These are phyloP conservation scores for Pelochelys cantorii DNA, from an alignment of 2,797 vertebrate genomes.

Conservation along the genomic window DNA sequence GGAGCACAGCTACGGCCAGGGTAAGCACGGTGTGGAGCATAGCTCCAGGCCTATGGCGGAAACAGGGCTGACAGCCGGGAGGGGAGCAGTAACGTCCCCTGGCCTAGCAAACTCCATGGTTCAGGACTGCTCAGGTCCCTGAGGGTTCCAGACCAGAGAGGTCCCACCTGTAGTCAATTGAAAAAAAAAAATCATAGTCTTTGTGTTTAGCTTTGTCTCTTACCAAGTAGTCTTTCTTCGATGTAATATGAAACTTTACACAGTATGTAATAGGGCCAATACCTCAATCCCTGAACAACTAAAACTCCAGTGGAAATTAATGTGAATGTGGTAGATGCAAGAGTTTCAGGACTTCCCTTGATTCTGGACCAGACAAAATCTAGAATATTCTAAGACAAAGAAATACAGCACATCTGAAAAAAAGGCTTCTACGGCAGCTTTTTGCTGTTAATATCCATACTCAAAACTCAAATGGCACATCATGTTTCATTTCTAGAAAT, in stretches of 20 bases:
- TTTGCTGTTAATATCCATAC: neutral
- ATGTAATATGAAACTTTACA: neutral
- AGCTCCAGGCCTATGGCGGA: too few species aligned
- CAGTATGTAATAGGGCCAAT: neutral
- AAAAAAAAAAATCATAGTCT: neutral
- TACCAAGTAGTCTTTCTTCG: neutral
- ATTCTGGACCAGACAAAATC: neutral
- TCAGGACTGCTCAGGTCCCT: too few species aligned
- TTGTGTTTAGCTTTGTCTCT: neutral
- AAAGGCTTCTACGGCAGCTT: constrained; percentile 13
- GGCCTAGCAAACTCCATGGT: too few species aligned
- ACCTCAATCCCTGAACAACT: neutral
- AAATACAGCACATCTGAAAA: neutral
- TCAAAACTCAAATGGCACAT: neutral
- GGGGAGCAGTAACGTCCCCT: too few species aligned
- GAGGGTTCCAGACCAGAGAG: too few species aligned
- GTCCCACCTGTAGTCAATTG: too few species aligned
- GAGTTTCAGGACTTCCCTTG: neutral
- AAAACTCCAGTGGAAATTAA: neutral
- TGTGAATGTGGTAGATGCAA: neutral
- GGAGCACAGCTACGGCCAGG: too few species aligned
- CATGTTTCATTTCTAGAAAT: constrained; percentile 57
- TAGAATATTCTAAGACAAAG: neutral
- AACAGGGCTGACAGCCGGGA: too few species aligned
- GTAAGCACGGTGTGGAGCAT: too few species aligned